These are phyloP conservation scores for Ametastegia equiseti DNA, from an alignment of 2,888 invertebrate species.

Conservation along the genomic window DNA sequence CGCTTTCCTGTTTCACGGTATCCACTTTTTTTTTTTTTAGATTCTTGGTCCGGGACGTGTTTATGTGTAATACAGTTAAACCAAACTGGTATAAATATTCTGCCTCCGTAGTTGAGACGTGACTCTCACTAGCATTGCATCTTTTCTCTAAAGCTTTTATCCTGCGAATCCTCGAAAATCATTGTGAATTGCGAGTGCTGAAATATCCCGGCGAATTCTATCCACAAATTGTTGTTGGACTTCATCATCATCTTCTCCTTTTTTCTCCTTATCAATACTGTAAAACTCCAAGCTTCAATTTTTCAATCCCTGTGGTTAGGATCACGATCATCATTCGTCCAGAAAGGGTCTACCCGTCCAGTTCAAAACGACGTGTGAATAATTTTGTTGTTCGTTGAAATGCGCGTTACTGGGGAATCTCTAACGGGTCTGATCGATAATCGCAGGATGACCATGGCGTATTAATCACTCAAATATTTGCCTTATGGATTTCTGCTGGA, in stretches of 20 bases:
- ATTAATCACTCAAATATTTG: constrained; percentile 41
- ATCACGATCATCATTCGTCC: no score
- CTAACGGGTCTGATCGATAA: neutral
- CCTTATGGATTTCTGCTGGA: constrained; percentile 23
- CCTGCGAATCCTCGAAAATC: neutral
- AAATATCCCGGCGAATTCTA: neutral
- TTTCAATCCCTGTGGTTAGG: no score
- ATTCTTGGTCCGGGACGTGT: neutral
- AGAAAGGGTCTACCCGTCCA: neutral
- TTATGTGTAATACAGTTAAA: neutral
- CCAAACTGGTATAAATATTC: neutral
- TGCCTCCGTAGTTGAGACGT: neutral
- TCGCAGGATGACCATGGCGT: constrained; percentile 6
- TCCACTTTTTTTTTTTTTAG: neutral
- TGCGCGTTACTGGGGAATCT: neutral
- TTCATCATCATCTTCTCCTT: no score
- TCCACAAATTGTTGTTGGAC: neutral
- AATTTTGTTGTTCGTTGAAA: neutral
- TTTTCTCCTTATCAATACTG: no score
- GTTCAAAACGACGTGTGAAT: neutral
- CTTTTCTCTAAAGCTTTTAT: neutral
- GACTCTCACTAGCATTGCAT: neutral
- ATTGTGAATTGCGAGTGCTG: neutral
- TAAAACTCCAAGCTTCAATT: no score
- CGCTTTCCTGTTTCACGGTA: neutral